Evolutionary conservation across 2,888 invertebrate species (phyloP), one percentile per base, ranked within the genome.

Genomic region (Apocheima hispidaria): DNA sequence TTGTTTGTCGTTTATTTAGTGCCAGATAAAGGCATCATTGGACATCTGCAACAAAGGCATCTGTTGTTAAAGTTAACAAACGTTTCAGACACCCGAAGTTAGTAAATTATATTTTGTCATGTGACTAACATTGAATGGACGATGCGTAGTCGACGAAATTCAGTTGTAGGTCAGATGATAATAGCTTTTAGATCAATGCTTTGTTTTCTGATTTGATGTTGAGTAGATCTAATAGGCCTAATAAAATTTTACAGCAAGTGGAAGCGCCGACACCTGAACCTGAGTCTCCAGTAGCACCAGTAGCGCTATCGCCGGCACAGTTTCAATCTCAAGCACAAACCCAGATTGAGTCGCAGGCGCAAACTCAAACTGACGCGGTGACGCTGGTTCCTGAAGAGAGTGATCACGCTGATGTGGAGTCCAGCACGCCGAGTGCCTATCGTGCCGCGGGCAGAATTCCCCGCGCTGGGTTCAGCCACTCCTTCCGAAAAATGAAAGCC

Each of bases 401-500:
- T 16, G 65, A 68, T 0, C 55, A 38, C 9, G 36, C 50, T 26
- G 69, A 72, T 20, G 48, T 64, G 0, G 73, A 57, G 4, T 57
- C 59, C 0, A 72, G 64, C 40, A 64, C 70, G 12, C 67, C 68
- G 0, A 73, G 74, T 41, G 60, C 55, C 5, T 63, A 62, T 36
- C 69, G 62, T 20, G 63, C 71, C 0, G 66, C 75, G 0, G 67
- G 77, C 0, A 80, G 65, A 40, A 81, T 89, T 18, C 89, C 89
- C 0, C 77, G 89, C 0, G 84, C 88, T 0, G 84, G 84, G 0
- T 72, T 87, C 7, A 84, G 78, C 50, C 77, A 80, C 4, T 84
- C 87, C 0, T 87, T 84, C 46, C 73, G 82, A 7, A 69, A 69
- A 12, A 87, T 87, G 86, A 87, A 87, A 57, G 71, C 76, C 4